Percentiles rank a stretch among this genome's conserved stretches.
phyloP scores from a whole-genome alignment of 2,797 vertebrate genomes.

The Otolemur crassicaudatus region DNA sequence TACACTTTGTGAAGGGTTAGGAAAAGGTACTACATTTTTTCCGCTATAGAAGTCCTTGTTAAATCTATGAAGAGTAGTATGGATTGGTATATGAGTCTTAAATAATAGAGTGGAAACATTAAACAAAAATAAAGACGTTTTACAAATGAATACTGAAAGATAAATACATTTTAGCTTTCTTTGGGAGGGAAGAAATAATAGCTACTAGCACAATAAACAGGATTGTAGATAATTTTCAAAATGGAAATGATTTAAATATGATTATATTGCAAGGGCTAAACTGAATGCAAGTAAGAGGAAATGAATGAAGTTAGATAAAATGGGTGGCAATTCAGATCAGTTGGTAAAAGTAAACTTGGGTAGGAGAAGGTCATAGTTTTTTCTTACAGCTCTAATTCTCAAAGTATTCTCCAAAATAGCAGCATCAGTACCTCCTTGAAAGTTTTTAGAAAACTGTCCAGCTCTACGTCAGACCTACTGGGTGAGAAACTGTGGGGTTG shows the following conservation, averaged over 20 bases:
- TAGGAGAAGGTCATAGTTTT: neutral
- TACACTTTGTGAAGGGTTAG: neutral
- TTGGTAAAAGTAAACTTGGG: neutral
- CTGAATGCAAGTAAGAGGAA: neutral
- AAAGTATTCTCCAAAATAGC: neutral
- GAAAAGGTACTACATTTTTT: neutral
- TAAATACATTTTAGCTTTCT: neutral
- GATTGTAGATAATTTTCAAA: neutral
- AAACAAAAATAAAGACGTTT: neutral
- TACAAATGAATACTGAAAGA: neutral
- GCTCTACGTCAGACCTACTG: neutral
- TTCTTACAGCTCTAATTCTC: neutral
- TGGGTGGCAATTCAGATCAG: accelerated
- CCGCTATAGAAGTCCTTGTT: neutral
- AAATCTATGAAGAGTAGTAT: neutral
- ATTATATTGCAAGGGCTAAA: neutral
- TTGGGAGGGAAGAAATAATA: neutral
- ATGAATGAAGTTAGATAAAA: neutral
- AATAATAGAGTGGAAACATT: neutral
- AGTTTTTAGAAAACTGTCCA: neutral
- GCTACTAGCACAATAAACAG: neutral
- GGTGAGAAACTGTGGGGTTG: neutral
- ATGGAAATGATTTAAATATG: neutral
- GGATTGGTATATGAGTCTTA: neutral
- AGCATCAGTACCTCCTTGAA: neutral